Evolutionary conservation across 2,888 invertebrate species (phyloP).

Genomic region (Mimas tiliae): DNA sequence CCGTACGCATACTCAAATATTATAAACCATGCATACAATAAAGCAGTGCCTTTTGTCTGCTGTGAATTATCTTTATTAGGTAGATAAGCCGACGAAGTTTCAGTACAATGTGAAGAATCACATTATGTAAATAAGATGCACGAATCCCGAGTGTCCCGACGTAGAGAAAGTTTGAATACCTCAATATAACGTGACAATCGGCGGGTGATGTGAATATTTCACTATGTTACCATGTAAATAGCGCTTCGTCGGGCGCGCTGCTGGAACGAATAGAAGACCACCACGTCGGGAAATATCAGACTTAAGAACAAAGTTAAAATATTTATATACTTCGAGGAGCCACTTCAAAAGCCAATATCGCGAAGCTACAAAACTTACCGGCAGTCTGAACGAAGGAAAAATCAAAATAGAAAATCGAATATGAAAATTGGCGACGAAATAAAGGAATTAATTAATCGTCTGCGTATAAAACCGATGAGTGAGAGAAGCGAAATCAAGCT

Average conservation of each 20-base stretch:
- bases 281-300: slow-evolving; percentile 55
- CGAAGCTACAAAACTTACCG: slow-evolving; percentile 66
- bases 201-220: slow-evolving; percentile 78
- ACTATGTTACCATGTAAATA: slow-evolving; percentile 78
- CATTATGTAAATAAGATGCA: slow-evolving; percentile 78
- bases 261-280: slow-evolving; percentile 58
- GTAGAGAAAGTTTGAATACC: slow-evolving; percentile 77
- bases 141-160: slow-evolving; percentile 64
- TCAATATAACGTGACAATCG: slow-evolving; percentile 80
- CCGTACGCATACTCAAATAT: slow-evolving; percentile 43
- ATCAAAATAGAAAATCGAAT: slow-evolving; percentile 60
- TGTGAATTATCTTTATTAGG: slow-evolving; percentile 51
- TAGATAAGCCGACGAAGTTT: slow-evolving; percentile 61
- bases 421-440: slow-evolving; percentile 51
- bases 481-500: slow-evolving; percentile 69
- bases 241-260: slow-evolving; percentile 56
- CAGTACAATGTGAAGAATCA: slow-evolving; percentile 63
- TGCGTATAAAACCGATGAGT: slow-evolving; percentile 59
- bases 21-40: slow-evolving; percentile 35
- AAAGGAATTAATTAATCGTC: slow-evolving; percentile 66
- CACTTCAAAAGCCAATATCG: slow-evolving; percentile 68
- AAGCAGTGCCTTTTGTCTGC: slow-evolving; percentile 46
- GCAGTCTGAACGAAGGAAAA: slow-evolving; percentile 64
- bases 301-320: slow-evolving; percentile 65
- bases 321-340: slow-evolving; percentile 61